Conservation (phyloP, 2,888 invertebrate species). For the Punctoribates punctum region DNA sequence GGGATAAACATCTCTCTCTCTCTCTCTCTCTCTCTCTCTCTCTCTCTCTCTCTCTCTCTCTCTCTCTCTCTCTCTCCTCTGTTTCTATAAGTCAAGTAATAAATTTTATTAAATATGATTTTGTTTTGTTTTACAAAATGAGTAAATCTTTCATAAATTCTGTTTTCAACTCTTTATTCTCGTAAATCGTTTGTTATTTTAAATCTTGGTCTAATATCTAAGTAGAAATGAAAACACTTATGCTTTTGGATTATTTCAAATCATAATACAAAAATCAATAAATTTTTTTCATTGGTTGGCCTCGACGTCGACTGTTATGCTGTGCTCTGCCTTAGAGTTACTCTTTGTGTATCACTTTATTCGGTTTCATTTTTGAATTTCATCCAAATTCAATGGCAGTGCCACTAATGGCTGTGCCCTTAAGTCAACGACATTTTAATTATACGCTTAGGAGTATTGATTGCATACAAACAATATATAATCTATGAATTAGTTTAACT, state of each 20-base stretch:
- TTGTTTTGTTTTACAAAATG: background rate
- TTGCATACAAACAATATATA: background rate
- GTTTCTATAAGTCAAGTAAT: background rate
- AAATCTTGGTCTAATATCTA: background rate
- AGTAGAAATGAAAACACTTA: background rate
- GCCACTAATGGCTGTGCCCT: no score
- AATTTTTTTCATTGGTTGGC: background rate
- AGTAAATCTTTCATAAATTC: background rate
- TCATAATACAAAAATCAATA: background rate
- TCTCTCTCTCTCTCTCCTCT: no score
- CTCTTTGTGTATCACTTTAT: no score
- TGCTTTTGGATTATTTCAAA: background rate
- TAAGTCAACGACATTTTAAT: background rate
- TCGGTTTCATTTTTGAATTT: no score
- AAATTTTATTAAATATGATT: conserved; percentile 2
- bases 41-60: no score
- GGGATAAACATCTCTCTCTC: no score
- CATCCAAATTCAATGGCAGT: no score
- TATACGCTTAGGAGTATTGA: background rate
- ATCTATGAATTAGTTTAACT: background rate
- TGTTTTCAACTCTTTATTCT: background rate
- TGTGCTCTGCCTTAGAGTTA: no score
- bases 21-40: no score
- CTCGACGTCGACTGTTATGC: background rate
- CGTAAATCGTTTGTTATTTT: background rate